Conservation (phyloP, 92 coral and sea anemone genomes). For the Scolanthus callimorphus region DNA sequence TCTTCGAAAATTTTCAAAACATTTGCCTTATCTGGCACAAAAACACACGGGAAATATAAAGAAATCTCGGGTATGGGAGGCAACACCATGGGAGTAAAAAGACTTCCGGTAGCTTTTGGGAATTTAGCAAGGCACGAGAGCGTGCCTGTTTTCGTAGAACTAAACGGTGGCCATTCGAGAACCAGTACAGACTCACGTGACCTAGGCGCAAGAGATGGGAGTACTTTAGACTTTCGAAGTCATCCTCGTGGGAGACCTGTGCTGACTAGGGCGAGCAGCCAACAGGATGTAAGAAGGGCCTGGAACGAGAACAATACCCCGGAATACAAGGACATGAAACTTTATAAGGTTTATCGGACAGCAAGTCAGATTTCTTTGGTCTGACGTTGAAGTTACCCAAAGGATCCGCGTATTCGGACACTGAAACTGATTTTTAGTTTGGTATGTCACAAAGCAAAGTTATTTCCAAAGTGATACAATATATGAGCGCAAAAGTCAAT, state of each 20-base stretch:
- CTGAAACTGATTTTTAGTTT: too few species aligned
- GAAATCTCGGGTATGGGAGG: not conserved
- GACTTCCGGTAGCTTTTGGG: conserved; percentile 26
- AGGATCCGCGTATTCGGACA: too few species aligned
- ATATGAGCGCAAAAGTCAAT: too few species aligned
- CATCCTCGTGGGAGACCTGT: not conserved
- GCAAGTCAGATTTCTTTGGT: conserved; percentile 59
- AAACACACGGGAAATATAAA: conserved; percentile 11
- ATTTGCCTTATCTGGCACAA: conserved; percentile 29
- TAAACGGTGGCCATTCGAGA: not conserved
- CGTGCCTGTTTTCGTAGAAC: conserved; percentile 44
- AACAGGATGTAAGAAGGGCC: conserved; percentile 34
- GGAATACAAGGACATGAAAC: conserved; percentile 7
- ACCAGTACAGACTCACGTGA: not conserved
- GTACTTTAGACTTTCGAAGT: conserved; percentile 15
- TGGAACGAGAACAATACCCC: conserved; percentile 8
- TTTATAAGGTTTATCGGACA: conserved; percentile 40
- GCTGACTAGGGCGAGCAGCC: conserved; percentile 24
- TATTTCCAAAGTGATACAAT: too few species aligned
- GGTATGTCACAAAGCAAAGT: too few species aligned
- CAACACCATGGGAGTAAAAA: not conserved
- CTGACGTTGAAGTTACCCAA: too few species aligned
- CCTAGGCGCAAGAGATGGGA: not conserved
- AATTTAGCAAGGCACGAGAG: conserved; percentile 46
- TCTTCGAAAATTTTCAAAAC: conserved; percentile 23